Conservation (phyloP, 64 coral and sea anemone genomes). For the Pachyseris speciosa region DNA sequence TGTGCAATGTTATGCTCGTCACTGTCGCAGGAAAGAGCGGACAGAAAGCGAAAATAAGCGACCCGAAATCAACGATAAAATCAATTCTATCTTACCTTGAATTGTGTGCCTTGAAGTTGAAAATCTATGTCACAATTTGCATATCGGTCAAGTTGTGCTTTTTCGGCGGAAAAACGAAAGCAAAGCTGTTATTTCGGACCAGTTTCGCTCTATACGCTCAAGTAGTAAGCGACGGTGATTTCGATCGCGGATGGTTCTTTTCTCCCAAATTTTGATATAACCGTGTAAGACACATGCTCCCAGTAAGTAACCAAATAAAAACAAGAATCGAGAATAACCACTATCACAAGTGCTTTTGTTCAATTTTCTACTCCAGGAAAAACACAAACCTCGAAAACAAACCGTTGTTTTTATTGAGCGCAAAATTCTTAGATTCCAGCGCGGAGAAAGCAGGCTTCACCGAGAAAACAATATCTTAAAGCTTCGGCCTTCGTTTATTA, state of each 20-base stretch:
- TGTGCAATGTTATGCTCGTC: background rate
- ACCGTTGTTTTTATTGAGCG: background rate
- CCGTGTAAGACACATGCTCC: background rate
- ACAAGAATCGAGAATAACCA: background rate
- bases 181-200: background rate
- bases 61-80: slow-evolving; percentile 12
- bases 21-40: background rate
- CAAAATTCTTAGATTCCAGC: background rate
- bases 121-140: slow-evolving; percentile 55
- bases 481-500: slow-evolving; percentile 25
- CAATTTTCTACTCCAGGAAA: background rate
- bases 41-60: background rate
- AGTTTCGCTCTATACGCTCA: background rate
- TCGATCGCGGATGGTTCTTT: background rate
- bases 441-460: background rate
- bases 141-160: slow-evolving; percentile 44
- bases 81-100: background rate
- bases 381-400: background rate
- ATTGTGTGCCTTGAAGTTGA: slow-evolving; percentile 26
- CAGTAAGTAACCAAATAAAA: background rate
- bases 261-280: background rate
- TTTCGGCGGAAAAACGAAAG: slow-evolving; percentile 16
- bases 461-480: slow-evolving; percentile 18
- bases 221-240: background rate
- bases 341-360: background rate